A percentile compares a stretch with the other conserved stretches of the same genome.
phyloP scores from a whole-genome alignment of 2,113 vertebrate species.

The Oreotrochilus melanogaster region DNA sequence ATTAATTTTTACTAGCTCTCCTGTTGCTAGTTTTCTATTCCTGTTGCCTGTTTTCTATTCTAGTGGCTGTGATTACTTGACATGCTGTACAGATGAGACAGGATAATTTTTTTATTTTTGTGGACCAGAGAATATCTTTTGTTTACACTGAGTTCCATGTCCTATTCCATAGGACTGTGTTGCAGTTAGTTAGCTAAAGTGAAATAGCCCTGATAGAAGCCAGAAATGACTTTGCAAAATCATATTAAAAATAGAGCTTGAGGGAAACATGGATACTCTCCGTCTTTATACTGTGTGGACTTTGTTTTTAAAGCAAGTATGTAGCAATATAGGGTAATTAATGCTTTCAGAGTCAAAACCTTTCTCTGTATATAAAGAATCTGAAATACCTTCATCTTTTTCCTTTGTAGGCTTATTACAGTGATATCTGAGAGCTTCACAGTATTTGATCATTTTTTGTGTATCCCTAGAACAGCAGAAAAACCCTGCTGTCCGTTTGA shows the following conservation, averaged over 20 bases:
- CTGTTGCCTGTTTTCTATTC: not conserved
- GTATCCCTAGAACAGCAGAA: not conserved
- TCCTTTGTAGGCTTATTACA: not conserved
- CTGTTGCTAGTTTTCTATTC: no score
- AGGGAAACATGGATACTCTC: not conserved
- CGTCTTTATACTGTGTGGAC: not conserved
- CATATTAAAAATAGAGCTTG: not conserved
- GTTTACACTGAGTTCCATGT: not conserved
- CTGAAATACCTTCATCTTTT: not conserved
- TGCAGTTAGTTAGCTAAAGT: not conserved
- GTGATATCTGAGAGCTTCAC: not conserved
- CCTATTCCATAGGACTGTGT: not conserved
- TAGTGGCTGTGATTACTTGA: not conserved
- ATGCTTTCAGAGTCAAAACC: not conserved
- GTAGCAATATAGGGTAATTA: not conserved
- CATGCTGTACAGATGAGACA: not conserved
- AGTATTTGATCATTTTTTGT: not conserved
- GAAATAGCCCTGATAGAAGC: not conserved
- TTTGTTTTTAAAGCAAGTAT: not conserved
- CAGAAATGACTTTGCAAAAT: not conserved
- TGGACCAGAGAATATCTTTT: not conserved
- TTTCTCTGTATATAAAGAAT: not conserved
- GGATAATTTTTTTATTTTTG: not conserved
- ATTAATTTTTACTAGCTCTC: conserved; percentile 5
- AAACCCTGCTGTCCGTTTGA: not conserved